Conservation (phyloP, 2,888 invertebrate species). For the Pseudococcus longispinus region DNA sequence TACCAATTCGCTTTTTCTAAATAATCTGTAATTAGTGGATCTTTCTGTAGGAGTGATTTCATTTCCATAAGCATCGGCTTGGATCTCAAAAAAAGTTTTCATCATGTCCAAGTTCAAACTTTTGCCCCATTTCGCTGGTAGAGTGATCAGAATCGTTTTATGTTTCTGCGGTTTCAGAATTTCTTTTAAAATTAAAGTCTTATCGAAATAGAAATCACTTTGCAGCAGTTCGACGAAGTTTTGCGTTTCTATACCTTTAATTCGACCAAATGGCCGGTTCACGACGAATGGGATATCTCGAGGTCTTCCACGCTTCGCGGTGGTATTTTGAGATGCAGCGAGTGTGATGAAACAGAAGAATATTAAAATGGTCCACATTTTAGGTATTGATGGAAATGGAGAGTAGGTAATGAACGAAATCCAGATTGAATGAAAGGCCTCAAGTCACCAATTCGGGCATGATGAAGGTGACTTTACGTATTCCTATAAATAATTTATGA, state of each 20-base stretch:
- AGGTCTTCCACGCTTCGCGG: background rate
- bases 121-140: constrained; percentile 1
- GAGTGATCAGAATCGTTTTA: background rate
- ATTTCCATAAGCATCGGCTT: background rate
- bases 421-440: background rate
- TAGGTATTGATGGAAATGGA: background rate
- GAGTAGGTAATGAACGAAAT: background rate
- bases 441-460: background rate
- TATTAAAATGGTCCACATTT: background rate
- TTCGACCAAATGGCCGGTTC: background rate
- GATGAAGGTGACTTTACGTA: background rate
- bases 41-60: background rate
- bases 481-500: background rate
- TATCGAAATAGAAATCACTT: constrained; percentile 4
- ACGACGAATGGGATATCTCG: background rate
- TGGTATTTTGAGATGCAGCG: background rate
- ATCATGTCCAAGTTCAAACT: constrained; percentile 1
- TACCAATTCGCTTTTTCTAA: background rate
- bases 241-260: background rate
- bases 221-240: background rate
- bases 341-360: background rate
- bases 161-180: background rate
- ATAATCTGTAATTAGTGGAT: background rate
- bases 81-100: background rate
- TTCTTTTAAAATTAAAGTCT: constrained; percentile 1